Percentiles rank a stretch among this genome's conserved stretches.
These are phyloP conservation scores for Agrypnia vestita DNA, from an alignment of 1,140 invertebrate species.

Conservation along the genomic window DNA sequence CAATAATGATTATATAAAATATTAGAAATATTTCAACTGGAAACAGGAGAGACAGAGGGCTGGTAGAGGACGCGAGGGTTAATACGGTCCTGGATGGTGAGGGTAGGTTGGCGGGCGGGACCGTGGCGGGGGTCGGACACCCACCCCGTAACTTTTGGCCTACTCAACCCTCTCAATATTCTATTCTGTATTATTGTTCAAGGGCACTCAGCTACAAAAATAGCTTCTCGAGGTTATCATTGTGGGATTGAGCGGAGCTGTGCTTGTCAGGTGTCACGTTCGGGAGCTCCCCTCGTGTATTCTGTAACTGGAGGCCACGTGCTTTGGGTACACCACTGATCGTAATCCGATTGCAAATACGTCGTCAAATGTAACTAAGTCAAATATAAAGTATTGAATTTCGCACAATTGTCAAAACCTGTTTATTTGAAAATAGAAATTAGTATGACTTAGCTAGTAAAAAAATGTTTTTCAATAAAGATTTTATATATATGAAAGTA, in stretches of 20 bases:
- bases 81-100: conserved; percentile 1
- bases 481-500: too few relatives aligned
- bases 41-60: conserved; percentile 17
- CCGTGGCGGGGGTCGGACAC: conserved; percentile 20
- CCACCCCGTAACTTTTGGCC: conserved; percentile 49
- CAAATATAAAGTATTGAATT: too few relatives aligned
- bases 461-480: too few relatives aligned
- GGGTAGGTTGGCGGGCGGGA: conserved; percentile 26
- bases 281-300: background rate
- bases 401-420: too few relatives aligned
- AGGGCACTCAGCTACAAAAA: conserved; percentile 55
- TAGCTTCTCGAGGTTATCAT: conserved; percentile 44
- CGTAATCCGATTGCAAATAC: conserved; percentile 18
- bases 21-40: conserved; percentile 19
- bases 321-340: conserved; percentile 4
- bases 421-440: too few relatives aligned
- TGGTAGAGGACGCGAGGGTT: conserved; percentile 15
- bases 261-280: conserved; percentile 39
- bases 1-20: conserved; percentile 22
- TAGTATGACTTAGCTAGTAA: too few relatives aligned
- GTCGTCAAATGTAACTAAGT: background rate
- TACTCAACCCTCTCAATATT: conserved; percentile 57
- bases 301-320: background rate
- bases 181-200: conserved; percentile 54
- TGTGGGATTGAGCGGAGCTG: background rate